These are phyloP conservation scores for Myzus persicae DNA, from an alignment of 1,140 invertebrate genomes.

Conservation along the genomic window DNA sequence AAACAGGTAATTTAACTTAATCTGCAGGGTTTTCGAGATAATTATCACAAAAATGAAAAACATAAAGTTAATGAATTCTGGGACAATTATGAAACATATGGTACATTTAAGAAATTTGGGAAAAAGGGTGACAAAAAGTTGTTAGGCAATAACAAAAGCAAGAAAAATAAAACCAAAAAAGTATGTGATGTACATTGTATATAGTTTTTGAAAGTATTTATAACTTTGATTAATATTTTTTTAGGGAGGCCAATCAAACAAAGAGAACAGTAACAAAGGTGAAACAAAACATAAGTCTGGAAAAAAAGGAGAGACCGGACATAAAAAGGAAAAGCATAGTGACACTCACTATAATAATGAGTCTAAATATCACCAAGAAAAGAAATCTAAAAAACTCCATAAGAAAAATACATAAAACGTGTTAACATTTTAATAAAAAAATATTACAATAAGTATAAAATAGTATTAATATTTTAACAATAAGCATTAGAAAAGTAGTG, in stretches of 20 bases:
- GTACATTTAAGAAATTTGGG: slow-evolving; percentile 42
- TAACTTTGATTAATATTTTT: neutral
- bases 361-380: slow-evolving; percentile 32
- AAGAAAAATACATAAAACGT: slow-evolving; percentile 21
- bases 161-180: slow-evolving; percentile 39
- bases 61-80: slow-evolving; percentile 40
- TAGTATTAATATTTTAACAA: slow-evolving; percentile 24
- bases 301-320: slow-evolving; percentile 23
- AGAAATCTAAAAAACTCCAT: slow-evolving; percentile 22
- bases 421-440: neutral
- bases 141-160: neutral
- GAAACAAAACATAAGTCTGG: slow-evolving; percentile 33
- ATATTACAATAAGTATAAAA: slow-evolving; percentile 41
- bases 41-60: slow-evolving; percentile 51
- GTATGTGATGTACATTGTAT: neutral
- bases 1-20: neutral
- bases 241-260: slow-evolving; percentile 19
- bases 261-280: slow-evolving; percentile 34
- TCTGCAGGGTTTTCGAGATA: slow-evolving; percentile 43
- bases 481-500: neutral
- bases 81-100: slow-evolving; percentile 53
- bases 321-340: slow-evolving; percentile 27
- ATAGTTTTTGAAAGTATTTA: neutral
- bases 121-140: slow-evolving; percentile 17
- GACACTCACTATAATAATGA: slow-evolving; percentile 25